Base-by-base conservation (phyloP, 2,797 vertebrate genomes). In the Margarornis squamiger region DNA sequence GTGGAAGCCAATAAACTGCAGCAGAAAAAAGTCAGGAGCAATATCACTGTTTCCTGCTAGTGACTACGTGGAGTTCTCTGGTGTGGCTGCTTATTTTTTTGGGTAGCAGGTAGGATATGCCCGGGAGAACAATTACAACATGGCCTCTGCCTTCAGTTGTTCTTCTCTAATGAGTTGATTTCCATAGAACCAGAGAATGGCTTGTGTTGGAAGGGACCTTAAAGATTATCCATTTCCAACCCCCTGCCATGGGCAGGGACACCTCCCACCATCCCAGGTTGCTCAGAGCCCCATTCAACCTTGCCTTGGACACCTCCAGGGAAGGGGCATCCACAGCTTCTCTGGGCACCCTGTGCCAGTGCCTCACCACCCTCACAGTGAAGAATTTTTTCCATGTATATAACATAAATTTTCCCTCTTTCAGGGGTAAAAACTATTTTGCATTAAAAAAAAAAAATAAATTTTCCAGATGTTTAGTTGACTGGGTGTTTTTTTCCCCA, bases 11-110 rank as follows among this genome's bases (percentile, higher is more conserved):
- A 61, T 23, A n/a, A 81, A 45, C 6, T 23, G 51, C 38, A 78
- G 39, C 59, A 86, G 39, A 49, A 82, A 74, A 73, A 74, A 0
- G 38, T 32, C 49, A 54, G 61, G 4, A 75, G 48, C 34, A 74
- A 38, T 9, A 43, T 24, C 38, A 38, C 27, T 1, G 7, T 36
- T 78, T 88, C 4, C 14, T 86, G 12, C 41, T 82, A 23, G 68
- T 24, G 57, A 43, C 30, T 36, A 10, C 14, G 1, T 0, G 12
- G 30, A 46, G 48, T 26, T 62, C 0, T 0, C 19, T 70, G 48
- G 6, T 48, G 43, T 22, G 67, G 29, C 63, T 70, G 45, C 48
- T 77, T 10, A 10, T 67, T 55, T 74, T 58, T 17, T 49, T 45
- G 43, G 86, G 68, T 2, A 19, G 29, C 36, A 55, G 18, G 13